Evolutionary conservation across 2,888 invertebrate species (phyloP).

Genomic region (Drosophila multiciliata): DNA sequence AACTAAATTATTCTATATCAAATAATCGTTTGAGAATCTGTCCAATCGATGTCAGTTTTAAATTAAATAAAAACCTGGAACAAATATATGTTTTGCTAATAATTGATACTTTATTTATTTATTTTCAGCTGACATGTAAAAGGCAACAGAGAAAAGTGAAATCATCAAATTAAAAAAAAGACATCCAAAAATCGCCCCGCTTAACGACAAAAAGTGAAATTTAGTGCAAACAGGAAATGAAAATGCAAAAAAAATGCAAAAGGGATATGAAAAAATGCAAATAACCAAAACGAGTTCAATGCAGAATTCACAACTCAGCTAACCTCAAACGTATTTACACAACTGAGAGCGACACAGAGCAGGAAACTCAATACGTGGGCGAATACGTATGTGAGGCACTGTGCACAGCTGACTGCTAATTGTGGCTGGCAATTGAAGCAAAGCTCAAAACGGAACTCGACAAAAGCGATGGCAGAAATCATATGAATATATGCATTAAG

Average conservation of each 20-base stretch:
- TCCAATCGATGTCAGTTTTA: too few species aligned
- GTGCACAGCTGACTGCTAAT: slow-evolving; percentile 61
- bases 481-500: slow-evolving; percentile 74
- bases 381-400: slow-evolving; percentile 58
- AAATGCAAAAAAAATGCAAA: slow-evolving; percentile 73
- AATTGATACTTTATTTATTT: neutral
- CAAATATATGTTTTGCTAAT: neutral
- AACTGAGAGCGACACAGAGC: neutral
- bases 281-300: slow-evolving; percentile 73
- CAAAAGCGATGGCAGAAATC: slow-evolving; percentile 46
- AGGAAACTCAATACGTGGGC: slow-evolving; percentile 32
- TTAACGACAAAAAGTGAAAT: slow-evolving; percentile 39
- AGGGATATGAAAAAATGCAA: slow-evolving; percentile 76
- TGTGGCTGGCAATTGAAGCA: slow-evolving; percentile 60
- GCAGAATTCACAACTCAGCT: slow-evolving; percentile 48
- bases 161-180: slow-evolving; percentile 9
- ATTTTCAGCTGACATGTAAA: slow-evolving; percentile 20
- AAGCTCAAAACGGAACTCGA: slow-evolving; percentile 22
- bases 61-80: neutral
- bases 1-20: too few species aligned
- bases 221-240: slow-evolving; percentile 68
- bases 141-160: slow-evolving; percentile 28
- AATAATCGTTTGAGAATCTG: too few species aligned
- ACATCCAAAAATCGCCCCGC: slow-evolving; percentile 7
- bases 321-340: slow-evolving; percentile 38